Conservation (phyloP, 2,113 vertebrate species). For the Hippopotamus amphibius region DNA sequence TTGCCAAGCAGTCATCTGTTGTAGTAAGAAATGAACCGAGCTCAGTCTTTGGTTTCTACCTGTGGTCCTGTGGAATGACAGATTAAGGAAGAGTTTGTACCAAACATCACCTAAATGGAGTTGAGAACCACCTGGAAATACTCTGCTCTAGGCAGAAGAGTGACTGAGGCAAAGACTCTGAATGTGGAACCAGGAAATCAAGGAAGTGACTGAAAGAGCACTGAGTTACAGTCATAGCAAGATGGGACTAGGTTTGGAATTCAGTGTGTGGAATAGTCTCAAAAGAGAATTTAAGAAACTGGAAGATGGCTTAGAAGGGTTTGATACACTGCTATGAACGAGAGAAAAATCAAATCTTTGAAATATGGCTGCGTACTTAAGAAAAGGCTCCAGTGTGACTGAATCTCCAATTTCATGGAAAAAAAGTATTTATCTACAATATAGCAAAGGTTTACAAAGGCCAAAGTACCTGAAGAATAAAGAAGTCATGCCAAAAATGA, state of each 20-base stretch:
- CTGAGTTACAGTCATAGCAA: no score
- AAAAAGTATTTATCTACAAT: neutral
- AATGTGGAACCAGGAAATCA: neutral
- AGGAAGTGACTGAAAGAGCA: neutral
- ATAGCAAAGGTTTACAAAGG: slow-evolving; percentile 2
- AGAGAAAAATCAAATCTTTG: neutral
- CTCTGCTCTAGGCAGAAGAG: neutral
- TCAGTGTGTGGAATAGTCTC: neutral
- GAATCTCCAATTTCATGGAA: neutral
- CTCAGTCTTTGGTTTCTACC: neutral
- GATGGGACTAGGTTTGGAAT: neutral
- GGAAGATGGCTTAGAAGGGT: neutral
- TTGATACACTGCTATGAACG: neutral
- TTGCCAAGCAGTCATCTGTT: neutral
- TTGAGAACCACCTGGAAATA: neutral
- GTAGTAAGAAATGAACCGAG: neutral
- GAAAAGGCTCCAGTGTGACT: neutral
- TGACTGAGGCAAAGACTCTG: neutral
- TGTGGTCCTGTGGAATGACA: neutral
- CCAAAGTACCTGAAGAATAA: slow-evolving; percentile 13
- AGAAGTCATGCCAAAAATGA: neutral
- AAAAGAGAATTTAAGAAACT: neutral
- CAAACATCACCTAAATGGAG: neutral
- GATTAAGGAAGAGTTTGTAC: neutral
- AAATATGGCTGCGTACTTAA: neutral